These are phyloP conservation scores for Tokudaia muenninki DNA, from an alignment of 2,797 vertebrate species.

Conservation along the genomic window DNA sequence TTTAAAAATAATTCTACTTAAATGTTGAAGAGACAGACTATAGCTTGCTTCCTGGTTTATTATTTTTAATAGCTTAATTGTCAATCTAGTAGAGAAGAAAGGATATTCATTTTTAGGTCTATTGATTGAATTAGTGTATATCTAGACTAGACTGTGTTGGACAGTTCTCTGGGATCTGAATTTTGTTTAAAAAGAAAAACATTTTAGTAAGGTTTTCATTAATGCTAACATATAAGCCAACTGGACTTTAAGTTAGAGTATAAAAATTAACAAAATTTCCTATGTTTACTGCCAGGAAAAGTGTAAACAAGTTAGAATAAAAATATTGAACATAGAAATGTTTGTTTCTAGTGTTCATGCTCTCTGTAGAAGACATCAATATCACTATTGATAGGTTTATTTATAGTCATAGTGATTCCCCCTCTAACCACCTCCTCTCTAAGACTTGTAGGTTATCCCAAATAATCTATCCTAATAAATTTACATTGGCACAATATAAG, in stretches of 20 bases:
- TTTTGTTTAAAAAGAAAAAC: constrained; percentile 3
- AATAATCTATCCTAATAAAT: constrained; percentile 18
- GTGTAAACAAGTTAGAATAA: background rate
- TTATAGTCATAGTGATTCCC: background rate
- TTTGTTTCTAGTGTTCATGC: background rate
- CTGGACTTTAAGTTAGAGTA: background rate
- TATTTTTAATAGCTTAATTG: background rate
- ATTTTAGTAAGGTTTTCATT: background rate
- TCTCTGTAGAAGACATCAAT: background rate
- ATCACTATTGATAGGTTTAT: background rate
- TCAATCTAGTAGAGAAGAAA: background rate
- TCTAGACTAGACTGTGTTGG: background rate
- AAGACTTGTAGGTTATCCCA: background rate
- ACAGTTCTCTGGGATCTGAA: background rate
- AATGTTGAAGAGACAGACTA: background rate
- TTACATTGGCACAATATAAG: background rate
- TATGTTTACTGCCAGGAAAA: background rate
- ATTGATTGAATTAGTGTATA: background rate
- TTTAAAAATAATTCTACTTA: constrained; percentile 54
- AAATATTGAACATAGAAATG: background rate
- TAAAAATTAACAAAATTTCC: background rate
- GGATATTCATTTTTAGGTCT: background rate
- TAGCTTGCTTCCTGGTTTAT: background rate
- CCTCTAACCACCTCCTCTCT: constrained; percentile 9
- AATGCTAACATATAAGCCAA: background rate